Evolutionary conservation across 1,140 invertebrate species (phyloP).

Genomic region (Periplaneta americana): DNA sequence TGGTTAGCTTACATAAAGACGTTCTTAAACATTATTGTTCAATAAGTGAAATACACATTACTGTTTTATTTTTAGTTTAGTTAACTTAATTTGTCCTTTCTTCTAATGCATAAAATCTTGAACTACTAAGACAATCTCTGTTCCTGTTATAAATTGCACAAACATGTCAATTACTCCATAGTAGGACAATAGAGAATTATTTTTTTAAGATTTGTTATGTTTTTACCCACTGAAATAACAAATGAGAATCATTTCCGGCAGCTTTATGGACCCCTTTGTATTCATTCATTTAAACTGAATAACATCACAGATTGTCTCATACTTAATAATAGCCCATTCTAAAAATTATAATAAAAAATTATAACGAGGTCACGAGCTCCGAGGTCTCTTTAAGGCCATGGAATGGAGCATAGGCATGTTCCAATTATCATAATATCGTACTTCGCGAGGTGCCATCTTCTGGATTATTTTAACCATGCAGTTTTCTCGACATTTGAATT

Average conservation of each 20-base stretch:
- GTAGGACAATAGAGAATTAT: too few relatives aligned
- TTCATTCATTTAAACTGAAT: background rate
- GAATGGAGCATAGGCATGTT: background rate
- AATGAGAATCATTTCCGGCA: background rate
- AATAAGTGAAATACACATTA: too few relatives aligned
- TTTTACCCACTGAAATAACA: too few relatives aligned
- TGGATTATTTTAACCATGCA: background rate
- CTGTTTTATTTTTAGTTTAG: too few relatives aligned
- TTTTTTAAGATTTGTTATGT: too few relatives aligned
- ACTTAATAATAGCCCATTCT: background rate
- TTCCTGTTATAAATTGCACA: too few relatives aligned
- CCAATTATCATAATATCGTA: background rate
- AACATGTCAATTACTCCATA: too few relatives aligned
- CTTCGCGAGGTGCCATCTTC: background rate
- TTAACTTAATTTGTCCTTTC: too few relatives aligned
- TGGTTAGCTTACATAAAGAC: too few relatives aligned
- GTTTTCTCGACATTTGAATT: background rate
- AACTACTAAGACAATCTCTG: too few relatives aligned
- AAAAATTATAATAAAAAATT: background rate
- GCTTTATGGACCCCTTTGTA: background rate
- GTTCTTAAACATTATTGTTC: too few relatives aligned
- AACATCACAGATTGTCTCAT: background rate
- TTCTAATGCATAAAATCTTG: too few relatives aligned
- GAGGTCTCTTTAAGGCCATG: background rate
- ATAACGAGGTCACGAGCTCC: background rate